A percentile compares a stretch with the other conserved stretches of the same genome.
These are phyloP conservation scores for Cosmia pyralina DNA, from an alignment of 2,888 invertebrate genomes.

Conservation along the genomic window DNA sequence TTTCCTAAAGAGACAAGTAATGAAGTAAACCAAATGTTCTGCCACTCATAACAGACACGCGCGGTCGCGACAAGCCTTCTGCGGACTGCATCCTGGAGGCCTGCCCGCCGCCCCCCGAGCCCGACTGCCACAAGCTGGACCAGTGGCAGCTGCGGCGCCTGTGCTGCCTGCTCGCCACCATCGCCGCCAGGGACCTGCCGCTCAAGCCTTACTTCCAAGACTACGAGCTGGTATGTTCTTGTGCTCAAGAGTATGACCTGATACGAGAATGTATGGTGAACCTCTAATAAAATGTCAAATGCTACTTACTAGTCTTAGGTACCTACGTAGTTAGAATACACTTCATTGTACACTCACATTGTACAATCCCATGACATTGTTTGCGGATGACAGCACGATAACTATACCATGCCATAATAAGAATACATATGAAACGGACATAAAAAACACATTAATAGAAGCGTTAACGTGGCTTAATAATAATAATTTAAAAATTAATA, in stretches of 20 bases:
- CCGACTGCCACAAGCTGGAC: constrained; percentile 92
- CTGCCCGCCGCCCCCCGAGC: constrained; percentile 92
- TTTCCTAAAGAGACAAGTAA: background rate
- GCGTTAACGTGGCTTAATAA: too few species aligned
- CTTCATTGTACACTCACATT: background rate
- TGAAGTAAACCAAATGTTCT: background rate
- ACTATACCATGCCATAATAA: too few species aligned
- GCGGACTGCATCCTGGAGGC: constrained; percentile 85
- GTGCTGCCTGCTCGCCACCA: constrained; percentile 93
- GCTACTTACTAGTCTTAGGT: background rate
- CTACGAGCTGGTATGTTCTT: constrained; percentile 89
- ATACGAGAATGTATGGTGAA: background rate
- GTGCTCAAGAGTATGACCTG: background rate
- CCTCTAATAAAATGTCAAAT: too few species aligned
- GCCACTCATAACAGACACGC: constrained; percentile 69
- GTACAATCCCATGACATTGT: too few species aligned
- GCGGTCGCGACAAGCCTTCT: constrained; percentile 79
- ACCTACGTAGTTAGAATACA: background rate
- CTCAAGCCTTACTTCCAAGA: constrained; percentile 94
- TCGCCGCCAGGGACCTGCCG: constrained; percentile 92
- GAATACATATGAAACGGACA: too few species aligned
- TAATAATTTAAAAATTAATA: too few species aligned
- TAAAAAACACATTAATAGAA: too few species aligned
- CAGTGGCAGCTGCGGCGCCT: constrained; percentile 92
- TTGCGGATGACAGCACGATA: too few species aligned